Evolutionary conservation across 2,113 vertebrate genomes (phyloP).

Genomic region (Tragelaphus imberbis): DNA sequence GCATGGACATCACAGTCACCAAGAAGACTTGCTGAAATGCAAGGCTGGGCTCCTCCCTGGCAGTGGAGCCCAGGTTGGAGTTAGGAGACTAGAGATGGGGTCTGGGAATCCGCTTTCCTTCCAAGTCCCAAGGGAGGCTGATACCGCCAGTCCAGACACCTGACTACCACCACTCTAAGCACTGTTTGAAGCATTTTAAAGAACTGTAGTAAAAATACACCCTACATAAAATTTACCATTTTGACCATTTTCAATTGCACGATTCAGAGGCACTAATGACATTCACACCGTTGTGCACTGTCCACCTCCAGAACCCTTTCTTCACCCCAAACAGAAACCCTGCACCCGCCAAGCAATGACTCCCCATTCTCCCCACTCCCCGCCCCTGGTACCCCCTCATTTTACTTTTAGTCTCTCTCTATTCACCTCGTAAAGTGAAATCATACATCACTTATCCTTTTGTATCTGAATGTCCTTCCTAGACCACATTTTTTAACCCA

Average conservation of each 20-base stretch:
- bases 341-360: not conserved
- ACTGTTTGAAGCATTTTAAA: not conserved
- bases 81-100: too few relatives aligned
- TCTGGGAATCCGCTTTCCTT: not conserved
- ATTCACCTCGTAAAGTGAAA: not conserved
- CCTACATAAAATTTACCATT: not conserved
- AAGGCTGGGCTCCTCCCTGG: rapidly evolving
- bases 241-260: not conserved
- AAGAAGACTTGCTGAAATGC: rapidly evolving
- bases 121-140: not conserved
- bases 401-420: not conserved
- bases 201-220: not conserved
- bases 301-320: not conserved
- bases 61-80: rapidly evolving
- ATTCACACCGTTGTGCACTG: rapidly evolving
- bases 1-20: rapidly evolving
- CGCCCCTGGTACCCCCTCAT: not conserved
- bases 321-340: not conserved
- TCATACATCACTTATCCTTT: not conserved
- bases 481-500: not conserved
- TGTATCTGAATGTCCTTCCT: not conserved
- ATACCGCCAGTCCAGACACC: too few relatives aligned
- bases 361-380: rapidly evolving
- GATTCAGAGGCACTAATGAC: not conserved
- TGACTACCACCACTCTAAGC: not conserved